A percentile compares a stretch with the other conserved stretches of the same genome.
Evolutionary conservation across 2,797 vertebrate species (phyloP).

Genomic region (Parotocinclus haroldoi): DNA sequence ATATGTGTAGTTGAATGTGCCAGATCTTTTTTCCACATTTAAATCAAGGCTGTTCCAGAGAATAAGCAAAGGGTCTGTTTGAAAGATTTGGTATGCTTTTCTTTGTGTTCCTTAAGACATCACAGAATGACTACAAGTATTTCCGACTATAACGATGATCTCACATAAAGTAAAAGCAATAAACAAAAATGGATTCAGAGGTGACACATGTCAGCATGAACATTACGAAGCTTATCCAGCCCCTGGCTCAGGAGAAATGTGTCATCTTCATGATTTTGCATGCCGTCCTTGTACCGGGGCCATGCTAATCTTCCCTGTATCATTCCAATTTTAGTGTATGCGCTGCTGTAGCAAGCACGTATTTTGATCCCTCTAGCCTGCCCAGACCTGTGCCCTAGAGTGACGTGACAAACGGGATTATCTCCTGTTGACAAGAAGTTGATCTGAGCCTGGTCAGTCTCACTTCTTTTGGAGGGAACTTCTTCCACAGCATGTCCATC

Average conservation of each 20-base stretch:
- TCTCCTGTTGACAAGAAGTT: constrained; percentile 75
- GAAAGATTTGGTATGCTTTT: constrained; percentile 34
- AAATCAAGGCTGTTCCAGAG: constrained; percentile 21
- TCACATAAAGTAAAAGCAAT: constrained; percentile 14
- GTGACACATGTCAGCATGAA: constrained; percentile 2
- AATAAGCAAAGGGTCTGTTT: neutral
- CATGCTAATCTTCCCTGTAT: no score
- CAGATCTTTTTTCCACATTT: constrained; percentile 45
- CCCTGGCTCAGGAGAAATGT: constrained; percentile 11
- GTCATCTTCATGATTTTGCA: no score
- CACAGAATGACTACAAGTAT: no score
- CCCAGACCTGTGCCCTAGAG: constrained; percentile 60
- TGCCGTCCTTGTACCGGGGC: no score
- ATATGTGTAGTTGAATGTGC: neutral
- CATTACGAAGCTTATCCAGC: constrained; percentile 18
- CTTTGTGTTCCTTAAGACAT: neutral
- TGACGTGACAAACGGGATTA: constrained; percentile 79
- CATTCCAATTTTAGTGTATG: no score
- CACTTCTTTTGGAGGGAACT: constrained; percentile 31
- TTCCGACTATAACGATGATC: neutral
- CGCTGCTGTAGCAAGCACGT: no score
- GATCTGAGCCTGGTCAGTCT: constrained; percentile 59
- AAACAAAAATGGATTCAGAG: constrained; percentile 4
- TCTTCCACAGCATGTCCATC: constrained; percentile 47
- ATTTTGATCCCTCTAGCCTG: constrained; percentile 42